phyloP scores from a whole-genome alignment of 2,797 vertebrate species.

The Threskiornis aethiopicus region DNA sequence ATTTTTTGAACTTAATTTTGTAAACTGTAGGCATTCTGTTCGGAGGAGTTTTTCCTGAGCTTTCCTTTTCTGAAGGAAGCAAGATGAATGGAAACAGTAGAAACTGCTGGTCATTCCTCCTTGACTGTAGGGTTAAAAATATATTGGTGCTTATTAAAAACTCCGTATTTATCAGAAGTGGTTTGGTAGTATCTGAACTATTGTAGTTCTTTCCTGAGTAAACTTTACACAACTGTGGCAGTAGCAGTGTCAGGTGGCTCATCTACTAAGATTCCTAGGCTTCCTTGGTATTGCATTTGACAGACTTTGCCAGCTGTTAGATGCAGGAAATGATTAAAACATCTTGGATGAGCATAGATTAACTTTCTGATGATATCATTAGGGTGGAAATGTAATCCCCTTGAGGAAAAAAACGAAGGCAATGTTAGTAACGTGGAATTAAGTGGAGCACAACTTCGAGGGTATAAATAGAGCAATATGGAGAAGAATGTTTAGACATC shows the following conservation, averaged over 20 bases:
- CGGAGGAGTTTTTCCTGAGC: neutral
- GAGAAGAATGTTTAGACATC: neutral
- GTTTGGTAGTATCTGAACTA: neutral
- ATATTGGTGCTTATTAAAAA: neutral
- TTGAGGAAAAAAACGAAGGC: neutral
- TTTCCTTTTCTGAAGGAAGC: neutral
- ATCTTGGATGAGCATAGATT: neutral
- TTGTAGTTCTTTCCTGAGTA: neutral
- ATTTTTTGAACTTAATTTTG: neutral
- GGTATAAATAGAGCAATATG: neutral
- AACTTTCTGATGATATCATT: neutral
- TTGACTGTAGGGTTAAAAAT: neutral
- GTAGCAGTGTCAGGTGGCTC: neutral
- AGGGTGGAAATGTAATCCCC: neutral
- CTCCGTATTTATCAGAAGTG: neutral
- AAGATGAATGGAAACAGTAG: neutral
- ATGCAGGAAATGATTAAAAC: neutral
- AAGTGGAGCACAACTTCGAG: neutral
- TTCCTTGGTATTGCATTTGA: neutral
- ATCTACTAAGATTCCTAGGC: neutral
- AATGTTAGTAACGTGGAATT: neutral
- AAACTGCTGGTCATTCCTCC: neutral
- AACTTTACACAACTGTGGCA: neutral
- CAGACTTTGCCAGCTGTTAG: neutral
- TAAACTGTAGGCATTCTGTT: neutral